These are phyloP conservation scores for Harpagifer antarcticus DNA, from an alignment of 2,797 vertebrate species.

Conservation along the genomic window DNA sequence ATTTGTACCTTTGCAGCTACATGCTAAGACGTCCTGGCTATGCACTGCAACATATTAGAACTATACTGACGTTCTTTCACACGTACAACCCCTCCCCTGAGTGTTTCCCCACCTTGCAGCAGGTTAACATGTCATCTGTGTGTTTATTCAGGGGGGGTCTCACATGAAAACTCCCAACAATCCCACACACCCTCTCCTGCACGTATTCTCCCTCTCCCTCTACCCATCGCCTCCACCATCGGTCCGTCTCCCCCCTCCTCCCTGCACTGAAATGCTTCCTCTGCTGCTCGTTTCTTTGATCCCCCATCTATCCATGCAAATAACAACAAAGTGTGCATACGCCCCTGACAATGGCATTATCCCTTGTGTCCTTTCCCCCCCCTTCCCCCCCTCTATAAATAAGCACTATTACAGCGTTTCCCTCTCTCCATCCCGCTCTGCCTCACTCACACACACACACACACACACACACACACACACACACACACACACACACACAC, in stretches of 20 bases:
- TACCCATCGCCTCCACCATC: constrained; percentile 57
- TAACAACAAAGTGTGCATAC: constrained; percentile 68
- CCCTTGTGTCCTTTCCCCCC: constrained; percentile 43
- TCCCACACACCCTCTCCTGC: constrained; percentile 58
- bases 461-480: constrained; percentile 79
- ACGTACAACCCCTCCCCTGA: neutral
- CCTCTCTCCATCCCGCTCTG: constrained; percentile 71
- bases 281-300: constrained; percentile 53
- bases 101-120: neutral
- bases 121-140: constrained; percentile 35
- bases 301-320: constrained; percentile 55
- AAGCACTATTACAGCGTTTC: constrained; percentile 71
- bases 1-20: constrained; percentile 61
- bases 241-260: constrained; percentile 62
- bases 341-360: constrained; percentile 66
- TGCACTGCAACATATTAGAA: constrained; percentile 33
- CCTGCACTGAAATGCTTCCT: constrained; percentile 71
- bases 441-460: constrained; percentile 79
- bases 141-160: constrained; percentile 64
- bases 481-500: constrained; percentile 75
- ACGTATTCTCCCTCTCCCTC: constrained; percentile 66
- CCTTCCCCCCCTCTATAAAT: constrained; percentile 67
- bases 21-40: constrained; percentile 5
- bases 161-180: constrained; percentile 74
- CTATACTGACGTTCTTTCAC: constrained; percentile 6